Percentiles rank a stretch among this genome's conserved stretches.
Conservation (phyloP, 2,888 invertebrate species). For the Polydrusus cervinus region DNA sequence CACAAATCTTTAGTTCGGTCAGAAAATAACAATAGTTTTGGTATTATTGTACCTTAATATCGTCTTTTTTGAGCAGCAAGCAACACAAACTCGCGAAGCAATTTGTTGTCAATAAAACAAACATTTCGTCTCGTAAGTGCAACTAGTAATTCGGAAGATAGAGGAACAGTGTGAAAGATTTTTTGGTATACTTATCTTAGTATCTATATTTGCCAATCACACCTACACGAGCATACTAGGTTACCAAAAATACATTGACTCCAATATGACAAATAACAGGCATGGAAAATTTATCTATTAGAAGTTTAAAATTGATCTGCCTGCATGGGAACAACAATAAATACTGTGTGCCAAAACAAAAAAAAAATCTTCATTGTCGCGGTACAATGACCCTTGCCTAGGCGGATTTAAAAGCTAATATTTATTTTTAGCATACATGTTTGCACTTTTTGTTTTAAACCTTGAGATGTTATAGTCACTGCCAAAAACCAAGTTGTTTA, state of each 20-base stretch:
- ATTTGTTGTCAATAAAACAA: too few species aligned
- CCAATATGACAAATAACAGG: background rate
- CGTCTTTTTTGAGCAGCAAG: too few species aligned
- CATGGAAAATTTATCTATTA: background rate
- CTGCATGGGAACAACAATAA: slow-evolving; percentile 18
- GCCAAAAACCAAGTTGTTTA: slow-evolving; percentile 13
- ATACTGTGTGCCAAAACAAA: slow-evolving; percentile 6
- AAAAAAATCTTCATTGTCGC: slow-evolving; percentile 45
- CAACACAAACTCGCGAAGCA: too few species aligned
- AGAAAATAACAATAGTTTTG: too few species aligned
- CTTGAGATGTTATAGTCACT: slow-evolving; percentile 15
- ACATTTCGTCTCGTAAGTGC: too few species aligned
- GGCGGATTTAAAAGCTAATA: slow-evolving; percentile 47
- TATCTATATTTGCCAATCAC: too few species aligned
- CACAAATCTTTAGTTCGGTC: too few species aligned
- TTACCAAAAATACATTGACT: slow-evolving; percentile 1
- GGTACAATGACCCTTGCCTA: slow-evolving; percentile 34
- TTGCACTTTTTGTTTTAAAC: slow-evolving; percentile 49
- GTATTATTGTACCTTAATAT: too few species aligned
- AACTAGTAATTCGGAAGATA: too few species aligned
- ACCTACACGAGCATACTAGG: background rate
- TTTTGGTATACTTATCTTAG: too few species aligned
- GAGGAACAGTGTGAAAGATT: too few species aligned
- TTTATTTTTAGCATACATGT: slow-evolving; percentile 54
- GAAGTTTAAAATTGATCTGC: slow-evolving; percentile 2